These are phyloP conservation scores for Nycticorax nycticorax DNA, from an alignment of 2,113 vertebrate genomes.

Conservation along the genomic window DNA sequence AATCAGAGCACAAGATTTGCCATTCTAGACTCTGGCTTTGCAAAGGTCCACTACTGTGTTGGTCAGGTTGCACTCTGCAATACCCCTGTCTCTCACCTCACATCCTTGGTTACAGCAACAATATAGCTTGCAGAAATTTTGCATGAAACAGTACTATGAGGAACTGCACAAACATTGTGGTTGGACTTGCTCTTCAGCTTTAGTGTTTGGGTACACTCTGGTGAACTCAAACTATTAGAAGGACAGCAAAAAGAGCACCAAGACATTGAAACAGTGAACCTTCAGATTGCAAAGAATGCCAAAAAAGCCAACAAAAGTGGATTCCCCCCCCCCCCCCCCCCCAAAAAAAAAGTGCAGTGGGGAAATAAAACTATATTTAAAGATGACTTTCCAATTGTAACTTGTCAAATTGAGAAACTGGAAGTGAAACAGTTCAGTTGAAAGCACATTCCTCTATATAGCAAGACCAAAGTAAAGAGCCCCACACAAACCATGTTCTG, in stretches of 20 bases:
- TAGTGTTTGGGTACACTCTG: not conserved
- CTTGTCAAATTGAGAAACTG: not conserved
- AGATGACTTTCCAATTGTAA: not conserved
- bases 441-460: not conserved
- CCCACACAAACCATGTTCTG: not conserved
- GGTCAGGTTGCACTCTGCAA: not conserved
- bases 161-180: not conserved
- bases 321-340: not conserved
- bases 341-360: too few relatives aligned
- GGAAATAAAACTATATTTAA: not conserved
- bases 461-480: not conserved
- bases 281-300: not conserved
- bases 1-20: not conserved
- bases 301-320: not conserved
- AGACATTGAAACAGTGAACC: not conserved
- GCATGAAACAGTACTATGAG: not conserved
- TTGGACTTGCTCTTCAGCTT: not conserved
- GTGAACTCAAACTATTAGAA: not conserved
- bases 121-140: not conserved
- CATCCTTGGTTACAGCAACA: not conserved
- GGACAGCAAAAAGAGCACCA: not conserved
- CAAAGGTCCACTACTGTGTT: not conserved
- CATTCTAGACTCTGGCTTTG: not conserved
- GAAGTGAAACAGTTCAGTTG: not conserved
- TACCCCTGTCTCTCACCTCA: not conserved